These are phyloP conservation scores for Goniozus legneri DNA, from an alignment of 1,140 invertebrate genomes.

Conservation along the genomic window DNA sequence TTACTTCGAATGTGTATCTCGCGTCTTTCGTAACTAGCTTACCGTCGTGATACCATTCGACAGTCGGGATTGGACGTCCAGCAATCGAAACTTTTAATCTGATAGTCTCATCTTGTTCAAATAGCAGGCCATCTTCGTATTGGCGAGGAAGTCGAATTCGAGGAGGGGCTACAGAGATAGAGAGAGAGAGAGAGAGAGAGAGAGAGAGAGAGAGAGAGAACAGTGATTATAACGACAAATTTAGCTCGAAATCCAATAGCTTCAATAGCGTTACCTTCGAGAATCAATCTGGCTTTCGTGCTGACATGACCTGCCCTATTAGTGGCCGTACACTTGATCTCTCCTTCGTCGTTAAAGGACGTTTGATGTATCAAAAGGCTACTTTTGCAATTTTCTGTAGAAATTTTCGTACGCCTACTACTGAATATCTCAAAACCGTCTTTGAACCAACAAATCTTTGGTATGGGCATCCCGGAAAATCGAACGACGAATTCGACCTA, in stretches of 20 bases:
- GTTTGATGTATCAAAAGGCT: conserved; percentile 79
- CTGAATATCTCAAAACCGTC: conserved; percentile 83
- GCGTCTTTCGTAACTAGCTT: conserved; percentile 62
- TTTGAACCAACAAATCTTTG: conserved; percentile 91
- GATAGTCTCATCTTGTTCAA: conserved; percentile 83
- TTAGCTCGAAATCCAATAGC: background rate
- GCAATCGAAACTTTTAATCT: conserved; percentile 85
- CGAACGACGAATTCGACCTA: conserved; percentile 76
- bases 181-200: too few species aligned
- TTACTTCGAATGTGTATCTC: conserved; percentile 62
- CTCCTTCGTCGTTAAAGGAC: conserved; percentile 75
- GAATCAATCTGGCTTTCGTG: conserved; percentile 66
- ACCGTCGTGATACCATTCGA: conserved; percentile 86
- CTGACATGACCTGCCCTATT: conserved; percentile 77
- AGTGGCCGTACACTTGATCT: conserved; percentile 84
- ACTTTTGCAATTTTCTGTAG: conserved; percentile 73
- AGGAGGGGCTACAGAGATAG: conserved; percentile 64
- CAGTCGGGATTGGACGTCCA: conserved; percentile 77
- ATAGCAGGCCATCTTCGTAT: conserved; percentile 83
- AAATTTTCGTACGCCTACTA: conserved; percentile 72
- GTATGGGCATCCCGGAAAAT: conserved; percentile 76
- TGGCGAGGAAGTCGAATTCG: conserved; percentile 73
- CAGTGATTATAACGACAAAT: background rate
- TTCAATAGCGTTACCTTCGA: conserved; percentile 60
- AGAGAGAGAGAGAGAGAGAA: too few species aligned